These are phyloP conservation scores for Pavo muticus DNA, from an alignment of 2,113 vertebrate species.

Conservation along the genomic window DNA sequence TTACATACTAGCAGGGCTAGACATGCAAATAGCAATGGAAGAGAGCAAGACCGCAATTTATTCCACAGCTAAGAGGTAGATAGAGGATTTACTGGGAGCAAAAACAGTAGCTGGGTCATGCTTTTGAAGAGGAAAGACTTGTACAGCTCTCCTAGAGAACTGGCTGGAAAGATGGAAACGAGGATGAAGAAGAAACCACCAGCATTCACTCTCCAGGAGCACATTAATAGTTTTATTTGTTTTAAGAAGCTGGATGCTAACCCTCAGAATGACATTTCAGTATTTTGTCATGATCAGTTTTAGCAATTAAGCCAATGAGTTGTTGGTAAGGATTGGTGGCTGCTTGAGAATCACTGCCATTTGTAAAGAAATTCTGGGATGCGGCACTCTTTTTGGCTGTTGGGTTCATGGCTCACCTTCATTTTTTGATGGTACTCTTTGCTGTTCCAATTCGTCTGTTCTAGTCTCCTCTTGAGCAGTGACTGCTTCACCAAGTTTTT, in stretches of 20 bases:
- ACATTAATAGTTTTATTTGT: neutral
- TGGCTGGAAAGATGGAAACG: neutral
- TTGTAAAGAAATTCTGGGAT: neutral
- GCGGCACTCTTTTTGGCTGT: neutral
- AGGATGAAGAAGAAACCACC: neutral
- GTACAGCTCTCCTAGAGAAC: neutral
- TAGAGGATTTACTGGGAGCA: too few relatives aligned
- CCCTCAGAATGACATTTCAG: neutral
- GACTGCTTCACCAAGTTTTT: neutral
- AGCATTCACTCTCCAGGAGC: neutral
- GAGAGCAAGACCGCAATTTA: too few relatives aligned
- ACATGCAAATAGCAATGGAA: too few relatives aligned
- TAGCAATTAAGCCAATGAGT: neutral
- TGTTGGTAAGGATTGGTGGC: neutral
- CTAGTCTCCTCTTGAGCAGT: neutral
- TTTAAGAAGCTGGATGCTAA: conserved; percentile 5
- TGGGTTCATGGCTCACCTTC: neutral
- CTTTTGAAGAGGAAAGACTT: neutral
- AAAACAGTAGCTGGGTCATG: neutral
- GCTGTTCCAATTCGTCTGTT: neutral
- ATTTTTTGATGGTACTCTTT: neutral
- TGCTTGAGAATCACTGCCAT: neutral
- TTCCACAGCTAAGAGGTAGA: too few relatives aligned
- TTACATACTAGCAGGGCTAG: neutral
- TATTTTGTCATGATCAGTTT: neutral